Evolutionary conservation across 2,888 invertebrate genomes (phyloP).

Genomic region (Latheticus oryzae): DNA sequence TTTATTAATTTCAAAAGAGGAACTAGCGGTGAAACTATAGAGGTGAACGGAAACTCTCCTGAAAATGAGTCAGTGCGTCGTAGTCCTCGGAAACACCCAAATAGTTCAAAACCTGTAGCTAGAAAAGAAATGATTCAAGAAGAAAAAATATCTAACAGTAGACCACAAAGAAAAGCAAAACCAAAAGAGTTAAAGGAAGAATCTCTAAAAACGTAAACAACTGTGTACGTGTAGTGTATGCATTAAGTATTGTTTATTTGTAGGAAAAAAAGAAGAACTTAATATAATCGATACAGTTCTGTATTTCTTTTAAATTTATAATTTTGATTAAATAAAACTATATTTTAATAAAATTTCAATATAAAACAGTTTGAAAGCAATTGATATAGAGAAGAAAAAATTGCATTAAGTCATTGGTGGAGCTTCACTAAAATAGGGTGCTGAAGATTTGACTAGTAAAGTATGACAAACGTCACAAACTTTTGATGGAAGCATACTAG

Average conservation of each 20-base stretch:
- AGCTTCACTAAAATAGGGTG: constrained; percentile 91
- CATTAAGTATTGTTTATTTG: constrained; percentile 1
- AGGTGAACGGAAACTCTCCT: neutral
- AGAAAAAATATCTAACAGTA: neutral
- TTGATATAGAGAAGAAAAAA: too few species aligned
- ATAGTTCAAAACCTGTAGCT: neutral
- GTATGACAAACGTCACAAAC: constrained; percentile 99
- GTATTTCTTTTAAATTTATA: neutral
- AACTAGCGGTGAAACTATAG: neutral
- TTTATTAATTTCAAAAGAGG: neutral
- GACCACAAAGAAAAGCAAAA: neutral
- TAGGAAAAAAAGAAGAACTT: constrained; percentile 1
- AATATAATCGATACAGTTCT: neutral
- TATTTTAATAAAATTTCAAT: constrained; percentile 4
- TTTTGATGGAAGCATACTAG: constrained; percentile 84
- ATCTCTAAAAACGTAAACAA: constrained; percentile 1
- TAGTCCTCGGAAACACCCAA: neutral
- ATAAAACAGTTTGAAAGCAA: too few species aligned
- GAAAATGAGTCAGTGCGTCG: too few species aligned
- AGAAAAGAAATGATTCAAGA: neutral
- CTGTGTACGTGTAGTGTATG: too few species aligned
- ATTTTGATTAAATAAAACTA: constrained; percentile 1
- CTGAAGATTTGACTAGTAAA: constrained; percentile 88
- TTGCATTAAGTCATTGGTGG: constrained; percentile 67
- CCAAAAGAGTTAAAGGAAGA: constrained; percentile 2